phyloP scores from a whole-genome alignment of 2,888 invertebrate genomes.

The Calameuta pallipes region DNA sequence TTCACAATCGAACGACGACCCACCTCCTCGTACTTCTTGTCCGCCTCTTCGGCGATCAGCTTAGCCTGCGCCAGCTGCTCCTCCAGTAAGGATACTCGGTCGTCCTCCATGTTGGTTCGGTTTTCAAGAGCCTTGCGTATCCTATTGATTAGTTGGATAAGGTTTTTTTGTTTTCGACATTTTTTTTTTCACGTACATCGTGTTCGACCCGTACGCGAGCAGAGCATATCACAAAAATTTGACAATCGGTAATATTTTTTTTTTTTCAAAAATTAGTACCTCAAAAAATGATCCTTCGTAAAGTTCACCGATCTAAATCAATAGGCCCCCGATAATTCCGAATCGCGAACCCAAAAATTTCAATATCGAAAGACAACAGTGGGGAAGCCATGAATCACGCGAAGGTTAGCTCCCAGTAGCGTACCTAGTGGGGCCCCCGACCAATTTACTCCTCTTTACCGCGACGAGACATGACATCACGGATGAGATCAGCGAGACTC shows the following conservation, averaged over 20 bases:
- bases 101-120: constrained; percentile 99
- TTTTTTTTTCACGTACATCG: constrained; percentile 24
- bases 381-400: background rate
- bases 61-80: constrained; percentile 98
- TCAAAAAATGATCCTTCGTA: background rate
- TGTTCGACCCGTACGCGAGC: background rate
- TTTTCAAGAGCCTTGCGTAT: constrained; percentile 99
- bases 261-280: background rate
- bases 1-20: constrained; percentile 39
- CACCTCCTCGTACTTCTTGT: constrained; percentile 99
- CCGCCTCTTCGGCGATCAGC: constrained; percentile 99
- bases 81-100: constrained; percentile 97
- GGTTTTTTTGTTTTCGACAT: constrained; percentile 40
- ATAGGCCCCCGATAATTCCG: background rate
- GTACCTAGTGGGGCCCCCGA: background rate
- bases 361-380: background rate
- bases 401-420: background rate
- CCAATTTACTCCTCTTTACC: background rate
- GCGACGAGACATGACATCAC: background rate
- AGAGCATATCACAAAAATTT: background rate
- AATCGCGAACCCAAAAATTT: background rate
- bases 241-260: background rate
- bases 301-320: background rate
- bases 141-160: constrained; percentile 69
- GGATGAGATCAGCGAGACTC: background rate